Evolutionary conservation across 2,888 invertebrate species (phyloP).

Genomic region (Agriopis aurantiaria): DNA sequence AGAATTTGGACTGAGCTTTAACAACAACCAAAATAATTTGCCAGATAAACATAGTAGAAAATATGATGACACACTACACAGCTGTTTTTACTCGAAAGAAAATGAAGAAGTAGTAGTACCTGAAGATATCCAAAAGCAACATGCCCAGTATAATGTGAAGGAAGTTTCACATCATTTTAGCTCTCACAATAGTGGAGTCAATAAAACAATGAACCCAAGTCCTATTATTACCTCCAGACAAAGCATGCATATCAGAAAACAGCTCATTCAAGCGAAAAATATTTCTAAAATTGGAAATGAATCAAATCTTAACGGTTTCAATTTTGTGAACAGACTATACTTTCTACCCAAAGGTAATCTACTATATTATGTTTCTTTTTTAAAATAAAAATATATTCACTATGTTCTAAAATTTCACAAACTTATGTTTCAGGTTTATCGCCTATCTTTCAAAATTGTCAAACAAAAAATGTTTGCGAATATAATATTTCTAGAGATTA

Average conservation of each 20-base stretch:
- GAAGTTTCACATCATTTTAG: slow-evolving; percentile 52
- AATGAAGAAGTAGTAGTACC: slow-evolving; percentile 28
- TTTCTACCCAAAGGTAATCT: slow-evolving; percentile 86
- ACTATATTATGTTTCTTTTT: background rate
- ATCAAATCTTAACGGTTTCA: slow-evolving; percentile 52
- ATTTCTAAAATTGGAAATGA: slow-evolving; percentile 18
- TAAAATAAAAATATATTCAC: background rate
- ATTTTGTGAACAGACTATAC: slow-evolving; percentile 73
- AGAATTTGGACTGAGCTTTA: slow-evolving; percentile 31
- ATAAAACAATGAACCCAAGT: background rate
- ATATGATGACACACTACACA: background rate
- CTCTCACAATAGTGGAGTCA: slow-evolving; percentile 3
- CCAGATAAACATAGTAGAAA: background rate
- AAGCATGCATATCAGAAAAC: background rate
- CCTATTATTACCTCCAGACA: slow-evolving; percentile 9
- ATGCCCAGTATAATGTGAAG: slow-evolving; percentile 14
- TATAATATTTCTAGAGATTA: slow-evolving; percentile 62
- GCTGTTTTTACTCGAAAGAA: slow-evolving; percentile 18
- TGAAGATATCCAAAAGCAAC: background rate
- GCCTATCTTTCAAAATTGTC: slow-evolving; percentile 77
- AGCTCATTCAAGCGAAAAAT: slow-evolving; percentile 6
- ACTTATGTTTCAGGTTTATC: slow-evolving; percentile 76
- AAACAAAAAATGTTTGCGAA: slow-evolving; percentile 53
- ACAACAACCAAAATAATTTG: slow-evolving; percentile 12
- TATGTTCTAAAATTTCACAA: background rate